Percentiles rank a stretch among this genome's conserved stretches.
Evolutionary conservation across 2,113 vertebrate species (phyloP).

Genomic region (Aegithalos caudatus): DNA sequence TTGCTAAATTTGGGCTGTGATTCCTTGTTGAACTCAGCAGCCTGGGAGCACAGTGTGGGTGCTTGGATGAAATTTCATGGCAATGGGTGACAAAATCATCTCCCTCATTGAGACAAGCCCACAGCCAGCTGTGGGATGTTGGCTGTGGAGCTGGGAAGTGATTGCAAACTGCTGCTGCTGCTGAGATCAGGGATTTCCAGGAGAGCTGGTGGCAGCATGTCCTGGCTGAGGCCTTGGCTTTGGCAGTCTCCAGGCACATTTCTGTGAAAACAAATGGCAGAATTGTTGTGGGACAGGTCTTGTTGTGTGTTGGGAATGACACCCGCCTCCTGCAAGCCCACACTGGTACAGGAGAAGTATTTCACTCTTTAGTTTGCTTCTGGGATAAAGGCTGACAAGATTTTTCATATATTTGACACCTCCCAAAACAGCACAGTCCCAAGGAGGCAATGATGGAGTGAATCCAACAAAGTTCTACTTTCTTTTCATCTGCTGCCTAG

Average conservation of each 20-base stretch:
- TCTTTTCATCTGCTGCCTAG: not conserved
- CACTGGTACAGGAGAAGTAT: not conserved
- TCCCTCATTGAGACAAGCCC: not conserved
- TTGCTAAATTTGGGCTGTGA: not conserved
- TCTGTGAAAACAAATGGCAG: not conserved
- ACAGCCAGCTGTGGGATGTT: not conserved
- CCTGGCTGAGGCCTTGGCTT: not conserved
- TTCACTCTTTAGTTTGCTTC: not conserved
- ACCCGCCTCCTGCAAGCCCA: not conserved
- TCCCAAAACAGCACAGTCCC: not conserved
- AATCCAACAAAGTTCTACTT: not conserved
- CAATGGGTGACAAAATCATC: not conserved
- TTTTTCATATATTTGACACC: not conserved
- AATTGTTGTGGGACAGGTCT: not conserved
- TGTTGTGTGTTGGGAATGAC: not conserved
- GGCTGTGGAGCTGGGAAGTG: not conserved
- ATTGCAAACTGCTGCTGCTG: not conserved
- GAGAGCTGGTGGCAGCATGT: not conserved
- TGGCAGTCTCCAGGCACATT: not conserved
- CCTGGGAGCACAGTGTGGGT: fast-evolving
- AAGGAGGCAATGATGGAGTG: not conserved
- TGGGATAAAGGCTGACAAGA: not conserved
- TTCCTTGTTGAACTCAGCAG: not conserved
- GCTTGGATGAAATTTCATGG: not conserved
- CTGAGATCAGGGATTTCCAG: not conserved